Evolutionary conservation across 2,888 invertebrate species (phyloP).

Genomic region (Pollenia angustigena): DNA sequence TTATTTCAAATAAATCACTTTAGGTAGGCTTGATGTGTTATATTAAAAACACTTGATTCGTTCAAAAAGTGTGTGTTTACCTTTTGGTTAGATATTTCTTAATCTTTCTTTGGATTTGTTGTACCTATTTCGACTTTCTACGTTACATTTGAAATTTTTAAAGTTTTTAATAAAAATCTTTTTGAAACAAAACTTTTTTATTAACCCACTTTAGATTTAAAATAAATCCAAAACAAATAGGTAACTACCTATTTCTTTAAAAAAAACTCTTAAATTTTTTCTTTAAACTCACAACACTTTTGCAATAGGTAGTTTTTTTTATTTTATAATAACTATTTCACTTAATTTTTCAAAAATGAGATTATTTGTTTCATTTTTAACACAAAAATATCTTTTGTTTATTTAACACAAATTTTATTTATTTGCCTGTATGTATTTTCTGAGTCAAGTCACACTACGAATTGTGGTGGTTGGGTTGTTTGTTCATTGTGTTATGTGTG

Average conservation of each 20-base stretch:
- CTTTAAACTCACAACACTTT: too few relatives aligned
- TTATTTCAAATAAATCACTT: constrained; percentile 5
- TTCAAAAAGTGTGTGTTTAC: constrained; percentile 63
- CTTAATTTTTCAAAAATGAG: constrained; percentile 60
- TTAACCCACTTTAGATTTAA: too few relatives aligned
- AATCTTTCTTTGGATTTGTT: constrained; percentile 49
- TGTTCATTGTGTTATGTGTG: constrained; percentile 43
- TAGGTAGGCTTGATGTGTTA: constrained; percentile 6
- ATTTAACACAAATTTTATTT: constrained; percentile 68
- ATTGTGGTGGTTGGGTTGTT: constrained; percentile 18
- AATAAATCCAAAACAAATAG: too few relatives aligned
- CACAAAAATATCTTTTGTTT: constrained; percentile 67
- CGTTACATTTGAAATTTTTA: constrained; percentile 66
- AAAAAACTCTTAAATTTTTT: too few relatives aligned
- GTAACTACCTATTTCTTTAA: too few relatives aligned
- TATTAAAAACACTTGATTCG: constrained; percentile 10
- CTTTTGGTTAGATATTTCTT: constrained; percentile 56
- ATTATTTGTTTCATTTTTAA: constrained; percentile 63
- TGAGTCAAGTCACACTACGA: background rate
- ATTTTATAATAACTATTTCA: constrained; percentile 16
- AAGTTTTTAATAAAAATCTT: constrained; percentile 11
- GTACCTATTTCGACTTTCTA: constrained; percentile 29
- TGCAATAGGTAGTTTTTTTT: background rate
- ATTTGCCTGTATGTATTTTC: constrained; percentile 31
- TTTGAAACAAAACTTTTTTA: background rate